A percentile compares a stretch with the other conserved stretches of the same genome.
Evolutionary conservation across 2,888 invertebrate species (phyloP).

Genomic region (Syrphus vitripennis): DNA sequence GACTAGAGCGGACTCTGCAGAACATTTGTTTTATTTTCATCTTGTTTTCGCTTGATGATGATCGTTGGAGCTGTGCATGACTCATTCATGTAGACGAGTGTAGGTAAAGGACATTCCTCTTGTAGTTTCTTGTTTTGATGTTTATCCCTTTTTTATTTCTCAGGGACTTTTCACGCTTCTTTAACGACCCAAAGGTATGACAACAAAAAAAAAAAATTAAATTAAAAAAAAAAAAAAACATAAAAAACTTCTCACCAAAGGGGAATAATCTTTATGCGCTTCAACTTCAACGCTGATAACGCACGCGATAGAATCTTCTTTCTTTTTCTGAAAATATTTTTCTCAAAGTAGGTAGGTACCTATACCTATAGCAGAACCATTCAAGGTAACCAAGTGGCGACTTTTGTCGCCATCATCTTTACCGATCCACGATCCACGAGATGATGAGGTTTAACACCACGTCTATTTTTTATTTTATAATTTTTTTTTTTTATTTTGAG

Average conservation of each 20-base stretch:
- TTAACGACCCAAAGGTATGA: conserved; percentile 46
- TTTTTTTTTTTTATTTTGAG: conserved; percentile 15
- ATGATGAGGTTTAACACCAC: conserved; percentile 47
- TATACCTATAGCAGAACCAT: background rate
- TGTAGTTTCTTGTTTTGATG: conserved; percentile 52
- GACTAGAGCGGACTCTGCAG: conserved; percentile 14
- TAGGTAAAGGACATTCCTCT: conserved; percentile 59
- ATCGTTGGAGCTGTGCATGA: conserved; percentile 1
- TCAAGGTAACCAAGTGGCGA: conserved; percentile 43
- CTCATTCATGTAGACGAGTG: conserved; percentile 49
- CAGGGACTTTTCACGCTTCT: conserved; percentile 67
- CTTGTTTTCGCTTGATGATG: background rate
- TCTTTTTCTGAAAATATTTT: conserved; percentile 51
- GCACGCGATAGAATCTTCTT: conserved; percentile 65
- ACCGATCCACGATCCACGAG: conserved; percentile 13
- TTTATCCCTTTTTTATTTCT: conserved; percentile 64
- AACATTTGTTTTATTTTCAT: conserved; percentile 41
- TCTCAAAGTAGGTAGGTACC: conserved; percentile 5
- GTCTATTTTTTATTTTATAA: conserved; percentile 49
- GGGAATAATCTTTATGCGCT: conserved; percentile 58
- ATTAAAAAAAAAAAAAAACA: background rate
- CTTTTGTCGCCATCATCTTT: conserved; percentile 61
- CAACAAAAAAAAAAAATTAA: background rate
- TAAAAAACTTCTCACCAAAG: conserved; percentile 14
- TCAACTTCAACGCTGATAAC: conserved; percentile 62